These are phyloP conservation scores for Limenitis camilla DNA, from an alignment of 2,888 invertebrate genomes.

Conservation along the genomic window DNA sequence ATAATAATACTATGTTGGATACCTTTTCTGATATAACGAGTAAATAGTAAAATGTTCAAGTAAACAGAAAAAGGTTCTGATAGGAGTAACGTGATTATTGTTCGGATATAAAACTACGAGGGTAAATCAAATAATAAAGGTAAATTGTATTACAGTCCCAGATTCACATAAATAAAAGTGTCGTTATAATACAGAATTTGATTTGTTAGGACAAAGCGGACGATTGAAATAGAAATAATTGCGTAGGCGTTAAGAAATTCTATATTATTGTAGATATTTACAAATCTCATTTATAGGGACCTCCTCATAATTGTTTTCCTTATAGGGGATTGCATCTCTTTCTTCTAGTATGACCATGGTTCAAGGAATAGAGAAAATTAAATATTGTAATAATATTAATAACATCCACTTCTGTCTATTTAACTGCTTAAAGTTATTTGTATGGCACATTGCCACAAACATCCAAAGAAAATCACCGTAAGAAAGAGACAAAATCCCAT, in stretches of 20 bases:
- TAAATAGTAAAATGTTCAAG: slow-evolving; percentile 14
- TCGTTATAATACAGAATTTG: slow-evolving; percentile 35
- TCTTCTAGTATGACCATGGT: too few species aligned
- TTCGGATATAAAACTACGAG: slow-evolving; percentile 57
- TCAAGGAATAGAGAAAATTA: too few species aligned
- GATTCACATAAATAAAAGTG: slow-evolving; percentile 52
- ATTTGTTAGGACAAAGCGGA: too few species aligned
- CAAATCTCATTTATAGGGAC: too few species aligned
- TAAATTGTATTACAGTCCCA: slow-evolving; percentile 61
- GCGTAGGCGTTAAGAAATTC: too few species aligned
- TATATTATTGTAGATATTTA: too few species aligned
- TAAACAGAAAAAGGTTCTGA: slow-evolving; percentile 34
- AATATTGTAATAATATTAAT: neutral
- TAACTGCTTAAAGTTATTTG: too few species aligned
- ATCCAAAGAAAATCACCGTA: too few species aligned
- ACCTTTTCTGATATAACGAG: neutral
- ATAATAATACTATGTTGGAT: neutral
- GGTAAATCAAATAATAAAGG: slow-evolving; percentile 70
- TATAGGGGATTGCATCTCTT: too few species aligned
- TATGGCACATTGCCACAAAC: too few species aligned
- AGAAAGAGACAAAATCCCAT: too few species aligned
- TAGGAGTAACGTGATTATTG: slow-evolving; percentile 52
- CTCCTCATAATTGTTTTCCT: too few species aligned
- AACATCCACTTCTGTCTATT: neutral
- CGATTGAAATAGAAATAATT: neutral